Conservation (phyloP, 2,888 invertebrate genomes). For the Apomyelois bistriatella region DNA sequence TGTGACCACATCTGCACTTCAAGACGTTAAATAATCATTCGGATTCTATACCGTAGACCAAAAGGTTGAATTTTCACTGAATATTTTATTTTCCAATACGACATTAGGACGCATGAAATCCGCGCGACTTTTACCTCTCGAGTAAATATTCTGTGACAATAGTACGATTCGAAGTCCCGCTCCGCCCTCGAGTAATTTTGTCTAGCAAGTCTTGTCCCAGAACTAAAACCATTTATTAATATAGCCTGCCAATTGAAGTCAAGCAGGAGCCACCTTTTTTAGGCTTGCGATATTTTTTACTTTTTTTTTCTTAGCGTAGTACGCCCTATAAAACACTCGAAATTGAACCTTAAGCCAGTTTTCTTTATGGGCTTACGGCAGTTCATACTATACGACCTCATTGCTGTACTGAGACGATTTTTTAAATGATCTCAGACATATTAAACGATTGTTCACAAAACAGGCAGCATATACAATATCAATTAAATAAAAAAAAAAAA, state of each 20-base stretch:
- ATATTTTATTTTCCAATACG: background rate
- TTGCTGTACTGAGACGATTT: background rate
- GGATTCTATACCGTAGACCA: no score
- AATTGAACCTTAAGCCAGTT: background rate
- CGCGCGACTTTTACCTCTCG: background rate
- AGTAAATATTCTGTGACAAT: background rate
- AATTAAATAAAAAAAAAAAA: background rate
- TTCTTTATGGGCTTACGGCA: no score
- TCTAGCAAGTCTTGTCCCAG: no score
- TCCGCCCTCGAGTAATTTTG: background rate
- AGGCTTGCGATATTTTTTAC: no score
- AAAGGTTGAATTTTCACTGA: no score
- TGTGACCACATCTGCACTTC: no score
- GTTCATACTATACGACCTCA: background rate
- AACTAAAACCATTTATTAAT: no score
- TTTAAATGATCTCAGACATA: background rate
- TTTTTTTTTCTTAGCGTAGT: no score
- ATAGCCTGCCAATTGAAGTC: no score
- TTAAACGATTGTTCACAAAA: background rate
- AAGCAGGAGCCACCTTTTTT: no score
- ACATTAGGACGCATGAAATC: background rate
- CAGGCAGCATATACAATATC: background rate
- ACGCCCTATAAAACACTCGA: background rate
- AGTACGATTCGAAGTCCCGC: background rate
- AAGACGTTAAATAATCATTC: no score